Conservation (phyloP, 2,113 vertebrate genomes). For the Chloropsis hardwickii region DNA sequence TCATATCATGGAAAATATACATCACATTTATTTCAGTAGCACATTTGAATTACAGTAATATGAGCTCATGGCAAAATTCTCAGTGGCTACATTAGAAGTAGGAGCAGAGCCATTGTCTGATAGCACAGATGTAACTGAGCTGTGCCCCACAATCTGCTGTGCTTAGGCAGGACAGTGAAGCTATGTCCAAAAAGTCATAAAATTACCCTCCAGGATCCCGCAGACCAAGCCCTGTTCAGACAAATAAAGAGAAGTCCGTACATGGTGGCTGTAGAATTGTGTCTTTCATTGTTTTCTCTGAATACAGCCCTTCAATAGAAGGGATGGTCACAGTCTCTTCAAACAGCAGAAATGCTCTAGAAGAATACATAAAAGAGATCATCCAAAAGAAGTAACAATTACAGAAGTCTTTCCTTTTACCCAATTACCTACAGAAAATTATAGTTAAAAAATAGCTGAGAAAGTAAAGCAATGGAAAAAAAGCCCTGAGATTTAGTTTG, state of each 20-base stretch:
- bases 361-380: neutral
- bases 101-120: neutral
- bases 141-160: neutral
- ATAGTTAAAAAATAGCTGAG: neutral
- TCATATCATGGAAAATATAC: constrained; percentile 52
- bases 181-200: neutral
- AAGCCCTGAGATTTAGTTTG: neutral
- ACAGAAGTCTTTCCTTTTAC: neutral
- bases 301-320: neutral
- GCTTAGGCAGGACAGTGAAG: neutral
- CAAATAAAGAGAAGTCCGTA: neutral
- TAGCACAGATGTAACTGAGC: neutral
- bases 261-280: neutral
- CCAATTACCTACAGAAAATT: neutral
- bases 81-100: neutral
- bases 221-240: neutral
- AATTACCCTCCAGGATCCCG: neutral
- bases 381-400: neutral
- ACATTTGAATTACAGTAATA: constrained; percentile 22
- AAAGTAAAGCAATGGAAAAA: neutral
- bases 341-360: neutral
- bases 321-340: neutral
- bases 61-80: constrained; percentile 6
- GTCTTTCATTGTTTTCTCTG: neutral
- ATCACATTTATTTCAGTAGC: constrained; percentile 43